phyloP scores from a whole-genome alignment of 2,888 invertebrate species.

The Dusona sp. region DNA sequence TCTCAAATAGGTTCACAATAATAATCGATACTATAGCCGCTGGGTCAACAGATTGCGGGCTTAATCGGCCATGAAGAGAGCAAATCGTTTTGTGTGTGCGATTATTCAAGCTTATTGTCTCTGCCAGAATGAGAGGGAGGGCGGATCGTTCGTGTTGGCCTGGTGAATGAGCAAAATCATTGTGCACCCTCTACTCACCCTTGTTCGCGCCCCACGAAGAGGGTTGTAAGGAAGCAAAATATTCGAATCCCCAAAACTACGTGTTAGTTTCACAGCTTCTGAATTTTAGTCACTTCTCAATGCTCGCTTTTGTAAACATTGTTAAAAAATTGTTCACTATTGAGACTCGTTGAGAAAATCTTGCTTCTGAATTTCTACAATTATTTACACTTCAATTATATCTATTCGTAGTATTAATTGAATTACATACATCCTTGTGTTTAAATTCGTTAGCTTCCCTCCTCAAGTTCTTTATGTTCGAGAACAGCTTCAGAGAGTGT shows the following conservation, averaged over 20 bases:
- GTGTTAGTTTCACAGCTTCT: constrained; percentile 32
- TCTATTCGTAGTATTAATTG: too few relatives aligned
- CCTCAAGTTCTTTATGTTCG: neutral
- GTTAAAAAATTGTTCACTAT: too few relatives aligned
- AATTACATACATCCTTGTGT: neutral
- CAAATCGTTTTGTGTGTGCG: constrained; percentile 82
- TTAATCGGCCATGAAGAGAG: constrained; percentile 84
- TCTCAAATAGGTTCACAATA: constrained; percentile 28
- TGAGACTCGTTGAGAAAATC: neutral
- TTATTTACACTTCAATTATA: neutral
- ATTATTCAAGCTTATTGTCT: constrained; percentile 80
- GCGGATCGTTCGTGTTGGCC: constrained; percentile 38
- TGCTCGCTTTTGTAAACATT: neutral
- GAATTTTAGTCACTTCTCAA: constrained; percentile 47
- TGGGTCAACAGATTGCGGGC: constrained; percentile 76
- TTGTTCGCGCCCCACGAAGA: constrained; percentile 37
- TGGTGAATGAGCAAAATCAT: constrained; percentile 57
- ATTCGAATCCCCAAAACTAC: constrained; percentile 11
- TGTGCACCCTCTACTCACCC: constrained; percentile 49
- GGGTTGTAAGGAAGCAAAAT: constrained; percentile 34
- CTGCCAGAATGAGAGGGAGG: constrained; percentile 42
- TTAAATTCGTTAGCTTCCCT: neutral
- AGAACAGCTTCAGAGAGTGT: too few relatives aligned
- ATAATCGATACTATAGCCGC: constrained; percentile 33
- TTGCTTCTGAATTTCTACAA: neutral